Base-by-base conservation (phyloP, 1,140 invertebrate species). In the Magallana angulata region DNA sequence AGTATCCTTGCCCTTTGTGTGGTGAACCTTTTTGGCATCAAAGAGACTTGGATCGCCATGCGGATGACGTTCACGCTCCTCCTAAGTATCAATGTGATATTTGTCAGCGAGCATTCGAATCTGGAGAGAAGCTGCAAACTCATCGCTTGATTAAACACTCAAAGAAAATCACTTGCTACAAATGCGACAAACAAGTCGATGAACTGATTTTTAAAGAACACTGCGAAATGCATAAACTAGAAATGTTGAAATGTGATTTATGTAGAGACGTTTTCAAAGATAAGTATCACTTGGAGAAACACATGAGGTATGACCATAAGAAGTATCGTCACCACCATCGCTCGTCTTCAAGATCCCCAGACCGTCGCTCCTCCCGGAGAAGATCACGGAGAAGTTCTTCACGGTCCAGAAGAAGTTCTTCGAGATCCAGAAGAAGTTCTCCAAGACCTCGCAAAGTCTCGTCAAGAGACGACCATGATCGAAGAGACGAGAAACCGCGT, bases 21-120 rank as follows among this genome's bases (percentile, higher is more conserved):
- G 82, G 82, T 60, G 57, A 58, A 24, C 82, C 82, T 36, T 84
- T 84, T 24, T 84, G 82, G 82, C 57, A 60, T 84, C 82, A 84
- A 36, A 57, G 58, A 11, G 58, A 84, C 60, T 36, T 84, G 9
- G 82, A 84, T 16, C 24, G 30, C 18, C 82, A 84, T 36, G 82
- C 82, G 4, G 82, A 84, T 84, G 57, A 84, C 16, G 82, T 62
- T 36, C 82, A 84, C 36, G 82, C 82, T 58, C 82, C 82, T 18
- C 82, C 82, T 59, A 84, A 84, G 36, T 84, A 60, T 36, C 24
- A 57, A 3, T 84, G 82, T 62, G 58, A 84, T 14, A 84, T 84
- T 59, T 84, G 82, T 84, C 57, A 59, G 12, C n/a, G 82, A 56
- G 59, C 82, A 12, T 84, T 60, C 36, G 82, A 84, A 62, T 84